phyloP scores from a whole-genome alignment of 2,797 vertebrate species.

The Ceyx erithaca region DNA sequence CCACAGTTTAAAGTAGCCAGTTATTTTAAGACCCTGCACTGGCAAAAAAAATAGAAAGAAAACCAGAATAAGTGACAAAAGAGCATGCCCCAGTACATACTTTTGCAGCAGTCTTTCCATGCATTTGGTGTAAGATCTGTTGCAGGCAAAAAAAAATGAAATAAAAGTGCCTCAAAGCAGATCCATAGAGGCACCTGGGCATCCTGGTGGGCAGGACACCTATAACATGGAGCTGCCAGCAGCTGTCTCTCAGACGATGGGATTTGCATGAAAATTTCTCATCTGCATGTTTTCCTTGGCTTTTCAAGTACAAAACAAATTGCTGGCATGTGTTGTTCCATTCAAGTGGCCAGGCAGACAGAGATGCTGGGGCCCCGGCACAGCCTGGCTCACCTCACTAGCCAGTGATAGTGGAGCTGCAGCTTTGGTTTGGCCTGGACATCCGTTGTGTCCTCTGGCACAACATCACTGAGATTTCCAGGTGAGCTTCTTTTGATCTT shows the following conservation, averaged over 20 bases:
- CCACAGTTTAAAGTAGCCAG: slow-evolving; percentile 12
- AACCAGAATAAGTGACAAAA: slow-evolving; percentile 33
- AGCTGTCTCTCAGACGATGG: background rate
- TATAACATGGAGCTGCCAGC: fast-evolving
- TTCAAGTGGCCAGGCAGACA: background rate
- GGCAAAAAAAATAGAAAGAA: slow-evolving; percentile 58
- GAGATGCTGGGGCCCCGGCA: background rate
- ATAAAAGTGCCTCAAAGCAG: background rate
- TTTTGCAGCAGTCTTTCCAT: background rate
- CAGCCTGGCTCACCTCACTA: background rate
- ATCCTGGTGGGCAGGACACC: fast-evolving
- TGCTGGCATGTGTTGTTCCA: fast-evolving
- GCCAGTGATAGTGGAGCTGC: background rate
- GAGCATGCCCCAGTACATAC: background rate
- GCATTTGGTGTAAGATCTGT: background rate
- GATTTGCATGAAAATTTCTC: background rate
- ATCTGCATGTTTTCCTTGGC: background rate
- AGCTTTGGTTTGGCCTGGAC: slow-evolving; percentile 20
- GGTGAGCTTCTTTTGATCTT: background rate
- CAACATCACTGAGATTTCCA: background rate
- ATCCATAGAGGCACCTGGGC: background rate
- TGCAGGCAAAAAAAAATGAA: background rate
- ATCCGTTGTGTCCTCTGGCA: slow-evolving; percentile 10
- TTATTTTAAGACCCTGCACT: slow-evolving; percentile 60
- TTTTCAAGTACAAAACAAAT: background rate